Conservation (phyloP, 1,140 invertebrate genomes). For the Drosophila fuyamai region DNA sequence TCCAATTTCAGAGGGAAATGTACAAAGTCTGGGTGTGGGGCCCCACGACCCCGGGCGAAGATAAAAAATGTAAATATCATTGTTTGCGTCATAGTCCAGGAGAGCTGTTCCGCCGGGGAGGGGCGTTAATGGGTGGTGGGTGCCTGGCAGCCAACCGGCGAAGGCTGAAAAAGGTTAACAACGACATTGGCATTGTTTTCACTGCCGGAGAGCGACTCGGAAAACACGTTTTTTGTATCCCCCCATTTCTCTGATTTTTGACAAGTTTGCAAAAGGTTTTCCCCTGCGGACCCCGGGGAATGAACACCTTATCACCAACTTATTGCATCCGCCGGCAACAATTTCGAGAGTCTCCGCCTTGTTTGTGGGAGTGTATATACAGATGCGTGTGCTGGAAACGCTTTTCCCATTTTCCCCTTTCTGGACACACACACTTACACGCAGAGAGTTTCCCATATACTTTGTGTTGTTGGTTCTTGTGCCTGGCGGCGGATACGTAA, state of each 20-base stretch:
- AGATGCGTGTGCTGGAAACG: conserved; percentile 32
- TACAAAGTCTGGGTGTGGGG: conserved; percentile 6
- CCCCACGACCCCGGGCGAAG: conserved; percentile 13
- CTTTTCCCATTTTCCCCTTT: conserved; percentile 63
- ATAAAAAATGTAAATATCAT: conserved; percentile 83
- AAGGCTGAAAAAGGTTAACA: conserved; percentile 71
- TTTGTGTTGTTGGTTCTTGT: conserved; percentile 66
- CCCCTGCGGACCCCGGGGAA: conserved; percentile 69
- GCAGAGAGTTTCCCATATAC: conserved; percentile 49
- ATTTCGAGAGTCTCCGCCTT: conserved; percentile 72
- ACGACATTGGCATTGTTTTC: conserved; percentile 79
- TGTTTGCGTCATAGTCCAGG: conserved; percentile 70
- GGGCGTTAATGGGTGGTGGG: conserved; percentile 7
- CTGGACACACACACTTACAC: conserved; percentile 54
- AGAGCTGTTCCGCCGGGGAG: neutral
- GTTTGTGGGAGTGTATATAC: conserved; percentile 39
- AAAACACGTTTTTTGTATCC: conserved; percentile 64
- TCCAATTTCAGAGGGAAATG: conserved; percentile 78
- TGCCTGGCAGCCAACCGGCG: conserved; percentile 27
- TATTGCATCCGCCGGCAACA: conserved; percentile 82
- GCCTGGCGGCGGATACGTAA: conserved; percentile 76
- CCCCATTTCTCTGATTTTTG: conserved; percentile 69
- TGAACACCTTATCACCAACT: conserved; percentile 83
- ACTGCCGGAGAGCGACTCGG: conserved; percentile 24
- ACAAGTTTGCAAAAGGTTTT: conserved; percentile 73